Percentiles rank a stretch among this genome's conserved stretches.
These are phyloP conservation scores for Lordiphosa stackelbergi DNA, from an alignment of 1,140 invertebrate genomes.

Conservation along the genomic window DNA sequence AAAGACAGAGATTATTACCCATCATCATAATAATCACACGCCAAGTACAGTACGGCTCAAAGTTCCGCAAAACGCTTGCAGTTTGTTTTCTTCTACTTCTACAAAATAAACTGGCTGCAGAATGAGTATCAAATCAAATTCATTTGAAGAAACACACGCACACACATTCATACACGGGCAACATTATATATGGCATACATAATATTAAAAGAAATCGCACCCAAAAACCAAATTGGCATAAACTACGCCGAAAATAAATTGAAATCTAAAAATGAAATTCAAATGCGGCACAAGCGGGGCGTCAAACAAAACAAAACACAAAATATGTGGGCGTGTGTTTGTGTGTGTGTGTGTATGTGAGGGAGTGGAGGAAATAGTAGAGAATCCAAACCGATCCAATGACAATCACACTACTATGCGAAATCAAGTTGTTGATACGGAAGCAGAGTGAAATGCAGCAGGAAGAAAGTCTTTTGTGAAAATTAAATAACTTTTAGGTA, in stretches of 20 bases:
- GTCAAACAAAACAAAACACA: slow-evolving; percentile 36
- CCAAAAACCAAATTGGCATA: slow-evolving; percentile 69
- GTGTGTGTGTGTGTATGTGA: background rate
- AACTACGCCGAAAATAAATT: slow-evolving; percentile 71
- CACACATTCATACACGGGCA: slow-evolving; percentile 5
- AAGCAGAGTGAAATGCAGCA: too few relatives aligned
- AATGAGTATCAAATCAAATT: slow-evolving; percentile 58
- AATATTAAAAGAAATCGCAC: slow-evolving; percentile 67
- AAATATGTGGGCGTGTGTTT: slow-evolving; percentile 21
- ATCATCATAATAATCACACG: slow-evolving; percentile 18
- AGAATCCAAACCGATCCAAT: too few relatives aligned
- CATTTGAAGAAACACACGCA: slow-evolving; percentile 45
- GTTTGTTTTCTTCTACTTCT: slow-evolving; percentile 12
- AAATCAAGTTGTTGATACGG: too few relatives aligned
- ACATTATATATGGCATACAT: slow-evolving; percentile 61
- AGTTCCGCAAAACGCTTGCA: slow-evolving; percentile 35
- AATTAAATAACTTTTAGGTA: too few relatives aligned
- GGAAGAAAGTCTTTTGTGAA: too few relatives aligned
- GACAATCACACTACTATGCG: too few relatives aligned
- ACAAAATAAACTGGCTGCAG: slow-evolving; percentile 5
- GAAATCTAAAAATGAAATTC: slow-evolving; percentile 70
- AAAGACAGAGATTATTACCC: slow-evolving; percentile 1
- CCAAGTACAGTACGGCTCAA: slow-evolving; percentile 45
- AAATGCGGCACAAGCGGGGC: slow-evolving; percentile 45
- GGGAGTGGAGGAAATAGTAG: slow-evolving; percentile 5